These are phyloP conservation scores for Corvus hawaiiensis DNA, from an alignment of 2,113 vertebrate species.

Conservation along the genomic window DNA sequence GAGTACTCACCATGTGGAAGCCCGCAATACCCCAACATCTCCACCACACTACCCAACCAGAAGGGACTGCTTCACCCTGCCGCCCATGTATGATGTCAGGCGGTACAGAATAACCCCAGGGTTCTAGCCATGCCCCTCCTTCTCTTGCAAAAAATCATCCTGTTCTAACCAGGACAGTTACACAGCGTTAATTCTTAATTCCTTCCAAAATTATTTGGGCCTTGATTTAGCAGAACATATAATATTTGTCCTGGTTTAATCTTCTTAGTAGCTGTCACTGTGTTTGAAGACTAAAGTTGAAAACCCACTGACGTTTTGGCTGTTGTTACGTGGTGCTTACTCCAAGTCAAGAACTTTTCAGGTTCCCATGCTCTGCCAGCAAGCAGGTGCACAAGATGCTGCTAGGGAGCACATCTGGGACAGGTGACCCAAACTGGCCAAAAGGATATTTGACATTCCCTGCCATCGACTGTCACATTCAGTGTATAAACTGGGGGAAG, in stretches of 20 bases:
- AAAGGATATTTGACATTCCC: not conserved
- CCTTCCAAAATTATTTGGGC: not conserved
- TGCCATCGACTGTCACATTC: fast-evolving
- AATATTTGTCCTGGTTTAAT: not conserved
- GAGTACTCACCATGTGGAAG: not conserved
- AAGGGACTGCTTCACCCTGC: fast-evolving
- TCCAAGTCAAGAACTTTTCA: not conserved
- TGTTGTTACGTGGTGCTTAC: fast-evolving
- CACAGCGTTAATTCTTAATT: not conserved
- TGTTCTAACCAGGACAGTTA: not conserved
- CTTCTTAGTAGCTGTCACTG: not conserved
- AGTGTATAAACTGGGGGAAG: not conserved
- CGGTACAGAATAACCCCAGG: not conserved
- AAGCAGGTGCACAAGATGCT: not conserved
- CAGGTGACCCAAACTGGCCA: not conserved
- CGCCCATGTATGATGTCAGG: not conserved
- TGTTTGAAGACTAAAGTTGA: not conserved
- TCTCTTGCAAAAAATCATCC: not conserved
- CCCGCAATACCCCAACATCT: not conserved
- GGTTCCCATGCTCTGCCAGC: not conserved
- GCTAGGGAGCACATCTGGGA: not conserved
- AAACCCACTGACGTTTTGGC: not conserved
- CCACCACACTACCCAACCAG: not conserved
- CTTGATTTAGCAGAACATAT: not conserved
- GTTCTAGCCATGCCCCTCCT: not conserved